A percentile compares a stretch with the other conserved stretches of the same genome.
Evolutionary conservation across 1,140 invertebrate genomes (phyloP).

Genomic region (Dreissena rostriformis): DNA sequence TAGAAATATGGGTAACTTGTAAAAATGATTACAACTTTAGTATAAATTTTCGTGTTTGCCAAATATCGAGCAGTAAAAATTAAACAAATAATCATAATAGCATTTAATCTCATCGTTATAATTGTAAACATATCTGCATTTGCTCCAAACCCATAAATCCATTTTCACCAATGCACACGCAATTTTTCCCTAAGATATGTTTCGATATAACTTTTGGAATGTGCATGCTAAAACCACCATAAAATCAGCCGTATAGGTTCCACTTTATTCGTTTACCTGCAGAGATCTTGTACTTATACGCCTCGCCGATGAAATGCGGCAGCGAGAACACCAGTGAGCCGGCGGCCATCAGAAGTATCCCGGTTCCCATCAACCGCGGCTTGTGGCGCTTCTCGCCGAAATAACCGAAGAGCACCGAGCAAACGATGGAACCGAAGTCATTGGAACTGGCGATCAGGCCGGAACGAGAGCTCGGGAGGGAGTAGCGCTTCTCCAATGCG

Average conservation of each 20-base stretch:
- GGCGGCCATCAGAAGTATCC: conserved; percentile 89
- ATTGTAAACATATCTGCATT: no score
- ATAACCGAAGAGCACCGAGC: conserved; percentile 91
- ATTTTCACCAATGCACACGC: no score
- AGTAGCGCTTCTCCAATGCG: conserved; percentile 91
- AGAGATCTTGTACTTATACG: conserved; percentile 62
- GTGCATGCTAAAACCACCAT: no score
- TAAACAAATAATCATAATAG: no score
- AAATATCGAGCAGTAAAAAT: no score
- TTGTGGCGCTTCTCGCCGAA: conserved; percentile 91
- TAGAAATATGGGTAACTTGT: no score
- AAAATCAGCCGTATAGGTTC: background rate
- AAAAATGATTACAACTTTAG: no score
- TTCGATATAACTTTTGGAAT: no score
- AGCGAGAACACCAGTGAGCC: conserved; percentile 94
- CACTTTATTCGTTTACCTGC: conserved; percentile 16
- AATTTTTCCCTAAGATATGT: no score
- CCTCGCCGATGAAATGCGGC: conserved; percentile 89
- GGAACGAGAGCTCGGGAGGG: conserved; percentile 87
- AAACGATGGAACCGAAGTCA: conserved; percentile 90
- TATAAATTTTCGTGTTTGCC: no score
- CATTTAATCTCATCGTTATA: background rate
- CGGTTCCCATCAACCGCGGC: conserved; percentile 86
- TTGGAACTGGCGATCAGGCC: conserved; percentile 90
- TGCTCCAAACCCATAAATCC: no score